Evolutionary conservation across 2,113 vertebrate genomes (phyloP), one percentile per base, ranked within the genome.

Genomic region (Forbesichthys papilliferus): DNA sequence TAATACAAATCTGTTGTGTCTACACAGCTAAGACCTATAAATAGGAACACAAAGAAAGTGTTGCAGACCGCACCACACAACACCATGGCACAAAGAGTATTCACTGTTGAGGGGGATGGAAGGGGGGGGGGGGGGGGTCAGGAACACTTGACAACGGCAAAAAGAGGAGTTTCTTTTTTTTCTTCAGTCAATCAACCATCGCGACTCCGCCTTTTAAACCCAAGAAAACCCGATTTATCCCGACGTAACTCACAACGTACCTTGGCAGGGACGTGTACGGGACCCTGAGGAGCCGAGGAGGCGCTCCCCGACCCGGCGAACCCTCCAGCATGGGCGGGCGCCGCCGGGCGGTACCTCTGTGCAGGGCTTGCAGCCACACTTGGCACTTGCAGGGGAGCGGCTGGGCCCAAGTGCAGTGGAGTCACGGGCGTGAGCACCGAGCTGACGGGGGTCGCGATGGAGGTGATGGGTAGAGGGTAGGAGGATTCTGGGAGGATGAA

Each of bases 401-500:
- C 56, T 1, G 56, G 56, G 11, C 11, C 9, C 27, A 20, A 2
- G 20, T 58, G 56, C 56, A 13, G 10, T 11, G 56, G 20, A 20
- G 20, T 58, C 9, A 58, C 18, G 0, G 90, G 85, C 4, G 85
- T 87, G 6, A 88, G 51, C 18, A 86, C 56, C 0, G 85, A 61
- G 9, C 80, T 65, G 14, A 81, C 68, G 12, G 57, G 65, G 71
- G 10, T 42, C 72, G 75, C 58, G 18, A 42, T 20, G 64, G 86
- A 77, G 20, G 80, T 63, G 14, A 80, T 34, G 0, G 90, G 76
- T 36, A 92, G 57, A 18, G 87, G 80, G 71, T 87, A 83, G 27
- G 73, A 53, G 5, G 84, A 84, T 14, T 92, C 86, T 8, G 92
- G 91, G 4, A 94, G 83, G 62, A 94, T 89, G 34, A 93, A 69